These are phyloP conservation scores for Actinemys pallida DNA, from an alignment of 2,113 vertebrate genomes.

Conservation along the genomic window DNA sequence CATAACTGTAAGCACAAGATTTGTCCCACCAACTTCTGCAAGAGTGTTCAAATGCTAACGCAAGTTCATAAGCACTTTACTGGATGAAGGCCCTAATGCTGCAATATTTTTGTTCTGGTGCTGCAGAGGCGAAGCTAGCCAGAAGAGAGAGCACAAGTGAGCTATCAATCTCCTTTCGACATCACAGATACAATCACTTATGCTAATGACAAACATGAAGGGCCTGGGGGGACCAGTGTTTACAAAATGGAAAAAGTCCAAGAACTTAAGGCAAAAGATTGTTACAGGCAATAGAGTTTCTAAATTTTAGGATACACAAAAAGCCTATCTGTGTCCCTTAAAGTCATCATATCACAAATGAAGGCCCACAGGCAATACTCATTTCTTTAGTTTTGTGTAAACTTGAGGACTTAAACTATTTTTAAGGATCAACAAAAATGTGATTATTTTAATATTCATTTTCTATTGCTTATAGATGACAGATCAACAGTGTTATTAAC, in stretches of 20 bases:
- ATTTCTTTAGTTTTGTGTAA: neutral
- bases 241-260: neutral
- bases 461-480: slow-evolving; percentile 84
- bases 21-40: neutral
- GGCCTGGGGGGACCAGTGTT: neutral
- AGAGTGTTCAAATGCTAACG: fast-evolving
- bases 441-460: neutral
- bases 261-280: neutral
- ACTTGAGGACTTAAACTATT: neutral
- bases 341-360: neutral
- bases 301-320: neutral
- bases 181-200: neutral
- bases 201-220: neutral
- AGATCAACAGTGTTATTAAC: slow-evolving; percentile 96
- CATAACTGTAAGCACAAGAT: neutral
- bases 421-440: neutral
- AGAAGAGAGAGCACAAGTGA: neutral
- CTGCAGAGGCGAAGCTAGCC: neutral
- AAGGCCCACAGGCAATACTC: neutral
- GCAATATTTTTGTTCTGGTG: neutral
- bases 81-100: neutral
- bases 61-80: neutral
- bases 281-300: neutral
- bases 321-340: neutral
- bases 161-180: fast-evolving